Evolutionary conservation across 2,113 vertebrate genomes (phyloP).

Genomic region (Pseudorhombus dupliciocellatus): DNA sequence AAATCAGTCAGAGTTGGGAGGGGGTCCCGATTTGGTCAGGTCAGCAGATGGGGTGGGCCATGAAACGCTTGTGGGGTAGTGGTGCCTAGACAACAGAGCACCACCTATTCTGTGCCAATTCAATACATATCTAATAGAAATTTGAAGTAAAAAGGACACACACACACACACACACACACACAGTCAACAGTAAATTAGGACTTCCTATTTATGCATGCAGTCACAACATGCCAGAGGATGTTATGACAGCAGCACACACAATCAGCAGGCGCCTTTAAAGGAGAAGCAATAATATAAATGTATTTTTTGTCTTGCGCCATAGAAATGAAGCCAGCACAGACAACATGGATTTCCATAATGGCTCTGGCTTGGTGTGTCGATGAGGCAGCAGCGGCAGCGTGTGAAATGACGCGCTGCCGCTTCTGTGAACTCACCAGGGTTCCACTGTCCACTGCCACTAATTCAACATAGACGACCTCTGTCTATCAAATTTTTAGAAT

Average conservation of each 20-base stretch:
- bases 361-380: slow-evolving; percentile 62
- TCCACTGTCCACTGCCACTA: slow-evolving; percentile 28
- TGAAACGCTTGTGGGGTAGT: background rate
- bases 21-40: slow-evolving; percentile 21
- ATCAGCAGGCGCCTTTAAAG: slow-evolving; percentile 57
- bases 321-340: slow-evolving; percentile 59
- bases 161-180: slow-evolving; percentile 15
- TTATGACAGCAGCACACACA: slow-evolving; percentile 17
- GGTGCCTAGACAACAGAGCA: background rate
- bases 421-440: slow-evolving; percentile 64
- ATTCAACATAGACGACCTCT: slow-evolving; percentile 61
- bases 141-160: slow-evolving; percentile 12
- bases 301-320: slow-evolving; percentile 50
- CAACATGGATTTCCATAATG: slow-evolving; percentile 72
- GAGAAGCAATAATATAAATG: slow-evolving; percentile 50
- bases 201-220: slow-evolving; percentile 3
- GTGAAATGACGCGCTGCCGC: slow-evolving; percentile 62
- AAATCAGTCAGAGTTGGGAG: slow-evolving; percentile 51
- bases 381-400: slow-evolving; percentile 62
- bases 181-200: background rate
- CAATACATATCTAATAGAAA: slow-evolving; percentile 5
- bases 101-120: slow-evolving; percentile 13
- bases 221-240: slow-evolving; percentile 27
- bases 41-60: slow-evolving; percentile 35
- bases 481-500: slow-evolving; percentile 26